phyloP scores from a whole-genome alignment of 2,797 vertebrate species.

The Streptopelia turtur region DNA sequence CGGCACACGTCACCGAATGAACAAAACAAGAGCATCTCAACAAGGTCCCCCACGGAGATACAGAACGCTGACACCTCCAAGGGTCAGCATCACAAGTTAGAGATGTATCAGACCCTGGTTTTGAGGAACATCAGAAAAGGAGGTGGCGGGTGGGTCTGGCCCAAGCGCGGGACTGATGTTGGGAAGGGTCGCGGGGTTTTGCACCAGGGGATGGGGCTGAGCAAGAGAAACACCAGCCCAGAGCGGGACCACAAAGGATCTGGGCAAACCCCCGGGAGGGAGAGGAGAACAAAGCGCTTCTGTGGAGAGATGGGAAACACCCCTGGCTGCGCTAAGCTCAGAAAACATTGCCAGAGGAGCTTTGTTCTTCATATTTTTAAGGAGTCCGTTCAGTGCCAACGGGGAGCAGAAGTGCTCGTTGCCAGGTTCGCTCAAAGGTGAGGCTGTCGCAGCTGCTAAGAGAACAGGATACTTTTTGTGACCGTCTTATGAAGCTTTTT shows the following conservation, averaged over 20 bases:
- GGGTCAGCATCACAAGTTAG: fast-evolving
- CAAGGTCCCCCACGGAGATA: not conserved
- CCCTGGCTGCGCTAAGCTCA: not conserved
- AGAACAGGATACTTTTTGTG: conserved; percentile 59
- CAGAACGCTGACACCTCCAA: fast-evolving
- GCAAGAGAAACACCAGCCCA: not conserved
- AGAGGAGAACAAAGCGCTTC: not conserved
- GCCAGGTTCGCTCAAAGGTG: conserved; percentile 37
- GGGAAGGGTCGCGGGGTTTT: not conserved
- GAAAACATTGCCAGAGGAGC: not conserved
- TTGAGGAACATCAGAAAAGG: not conserved
- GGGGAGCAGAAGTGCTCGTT: not conserved
- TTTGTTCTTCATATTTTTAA: not conserved
- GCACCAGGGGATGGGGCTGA: not conserved
- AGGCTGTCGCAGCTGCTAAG: conserved; percentile 27
- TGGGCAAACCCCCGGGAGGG: not conserved
- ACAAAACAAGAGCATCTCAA: not conserved
- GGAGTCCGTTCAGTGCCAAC: not conserved
- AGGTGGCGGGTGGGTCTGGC: not conserved
- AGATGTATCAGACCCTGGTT: not conserved
- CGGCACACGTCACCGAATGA: not conserved
- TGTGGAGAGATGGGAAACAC: not conserved
- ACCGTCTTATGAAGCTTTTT: not conserved
- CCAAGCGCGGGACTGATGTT: fast-evolving
- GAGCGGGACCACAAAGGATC: not conserved